A percentile compares a stretch with the other conserved stretches of the same genome.
These are phyloP conservation scores for Colinus virginianus DNA, from an alignment of 2,113 vertebrate genomes.

Conservation along the genomic window DNA sequence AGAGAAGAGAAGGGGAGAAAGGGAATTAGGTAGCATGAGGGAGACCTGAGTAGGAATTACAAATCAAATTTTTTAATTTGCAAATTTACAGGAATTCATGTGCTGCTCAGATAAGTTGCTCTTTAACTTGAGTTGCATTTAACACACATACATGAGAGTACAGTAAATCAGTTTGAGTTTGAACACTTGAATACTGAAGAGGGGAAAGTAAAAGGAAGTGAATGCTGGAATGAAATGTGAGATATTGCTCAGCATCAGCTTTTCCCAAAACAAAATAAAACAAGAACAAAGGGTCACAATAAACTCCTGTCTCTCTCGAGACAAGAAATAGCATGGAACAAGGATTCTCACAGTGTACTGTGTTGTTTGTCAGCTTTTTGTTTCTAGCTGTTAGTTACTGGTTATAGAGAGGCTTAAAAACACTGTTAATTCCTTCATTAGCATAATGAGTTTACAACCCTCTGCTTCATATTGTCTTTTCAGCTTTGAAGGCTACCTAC, in stretches of 20 bases:
- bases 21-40: background rate
- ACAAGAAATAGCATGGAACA: background rate
- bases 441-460: background rate
- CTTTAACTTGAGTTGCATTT: background rate
- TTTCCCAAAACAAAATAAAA: background rate
- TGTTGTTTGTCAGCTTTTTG: background rate
- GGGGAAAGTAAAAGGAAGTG: background rate
- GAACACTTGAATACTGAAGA: background rate
- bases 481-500: background rate
- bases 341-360: background rate
- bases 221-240: background rate
- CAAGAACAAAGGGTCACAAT: background rate
- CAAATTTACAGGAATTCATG: background rate
- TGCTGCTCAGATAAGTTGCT: background rate
- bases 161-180: background rate
- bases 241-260: background rate
- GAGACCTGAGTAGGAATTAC: background rate
- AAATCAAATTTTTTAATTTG: too few species aligned
- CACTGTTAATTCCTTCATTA: background rate
- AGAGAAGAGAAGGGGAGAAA: background rate
- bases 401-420: background rate
- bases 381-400: background rate
- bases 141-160: background rate
- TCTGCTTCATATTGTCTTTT: background rate
- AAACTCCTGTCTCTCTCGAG: background rate